Conservation (phyloP, 2,888 invertebrate species). For the Lasioglossum zephyrum region DNA sequence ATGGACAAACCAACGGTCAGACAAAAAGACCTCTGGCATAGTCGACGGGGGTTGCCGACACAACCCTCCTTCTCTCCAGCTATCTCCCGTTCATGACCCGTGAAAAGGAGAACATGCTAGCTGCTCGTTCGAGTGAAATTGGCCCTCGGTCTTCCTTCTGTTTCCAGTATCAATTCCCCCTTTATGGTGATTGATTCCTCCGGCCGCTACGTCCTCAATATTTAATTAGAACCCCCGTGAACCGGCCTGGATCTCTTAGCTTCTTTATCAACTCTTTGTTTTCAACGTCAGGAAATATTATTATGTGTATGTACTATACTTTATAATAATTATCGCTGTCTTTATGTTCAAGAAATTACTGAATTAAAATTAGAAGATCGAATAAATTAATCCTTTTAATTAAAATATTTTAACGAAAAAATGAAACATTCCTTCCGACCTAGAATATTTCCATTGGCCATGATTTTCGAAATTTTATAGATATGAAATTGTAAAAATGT, state of each 20-base stretch:
- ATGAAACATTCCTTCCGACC: too few relatives aligned
- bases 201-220: background rate
- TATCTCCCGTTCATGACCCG: constrained; percentile 58
- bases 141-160: constrained; percentile 19
- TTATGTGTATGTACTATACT: too few relatives aligned
- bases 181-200: constrained; percentile 30
- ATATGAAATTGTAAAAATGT: too few relatives aligned
- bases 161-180: constrained; percentile 17
- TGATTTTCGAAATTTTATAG: too few relatives aligned
- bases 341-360: background rate
- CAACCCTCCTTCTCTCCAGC: constrained; percentile 40
- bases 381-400: too few relatives aligned
- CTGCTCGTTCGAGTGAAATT: constrained; percentile 23
- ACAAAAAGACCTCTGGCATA: constrained; percentile 55
- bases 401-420: too few relatives aligned
- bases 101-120: constrained; percentile 51
- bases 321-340: too few relatives aligned
- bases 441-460: too few relatives aligned
- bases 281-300: too few relatives aligned
- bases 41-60: constrained; percentile 55
- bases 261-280: background rate
- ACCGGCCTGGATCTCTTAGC: background rate
- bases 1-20: constrained; percentile 70
- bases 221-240: background rate
- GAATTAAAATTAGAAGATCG: too few relatives aligned